Percentiles rank a stretch among this genome's conserved stretches.
These are phyloP conservation scores for Syrmaticus mikado DNA, from an alignment of 2,113 vertebrate genomes.

Conservation along the genomic window DNA sequence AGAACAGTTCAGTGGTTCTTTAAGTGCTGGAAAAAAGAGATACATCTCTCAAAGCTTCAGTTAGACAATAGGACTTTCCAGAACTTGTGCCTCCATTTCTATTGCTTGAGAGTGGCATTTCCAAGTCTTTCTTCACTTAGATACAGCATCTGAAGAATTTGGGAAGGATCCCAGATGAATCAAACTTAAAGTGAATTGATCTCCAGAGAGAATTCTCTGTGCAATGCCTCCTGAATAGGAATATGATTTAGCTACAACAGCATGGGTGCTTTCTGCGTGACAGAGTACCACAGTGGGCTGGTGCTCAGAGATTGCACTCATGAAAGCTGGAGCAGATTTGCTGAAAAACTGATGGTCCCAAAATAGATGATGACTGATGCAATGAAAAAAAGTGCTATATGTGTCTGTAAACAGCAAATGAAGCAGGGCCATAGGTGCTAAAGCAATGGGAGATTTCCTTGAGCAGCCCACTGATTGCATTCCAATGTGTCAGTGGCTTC, in stretches of 20 bases:
- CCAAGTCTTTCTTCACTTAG: neutral
- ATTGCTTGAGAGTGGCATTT: neutral
- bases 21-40: neutral
- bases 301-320: rapidly evolving
- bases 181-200: neutral
- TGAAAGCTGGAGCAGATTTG: neutral
- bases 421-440: neutral
- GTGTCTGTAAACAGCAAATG: neutral
- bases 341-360: neutral
- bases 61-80: neutral
- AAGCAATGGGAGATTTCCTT: neutral
- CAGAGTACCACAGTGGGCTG: neutral
- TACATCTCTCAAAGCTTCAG: neutral
- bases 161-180: neutral
- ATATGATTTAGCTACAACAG: rapidly evolving
- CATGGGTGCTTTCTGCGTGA: rapidly evolving
- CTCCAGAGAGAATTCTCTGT: neutral
- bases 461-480: rapidly evolving
- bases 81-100: neutral
- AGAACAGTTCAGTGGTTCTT: neutral
- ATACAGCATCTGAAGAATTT: neutral
- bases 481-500: neutral
- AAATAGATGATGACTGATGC: neutral
- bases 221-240: neutral
- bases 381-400: neutral